These are phyloP conservation scores for Xiphydria camelus DNA, from an alignment of 2,888 invertebrate species.

Conservation along the genomic window DNA sequence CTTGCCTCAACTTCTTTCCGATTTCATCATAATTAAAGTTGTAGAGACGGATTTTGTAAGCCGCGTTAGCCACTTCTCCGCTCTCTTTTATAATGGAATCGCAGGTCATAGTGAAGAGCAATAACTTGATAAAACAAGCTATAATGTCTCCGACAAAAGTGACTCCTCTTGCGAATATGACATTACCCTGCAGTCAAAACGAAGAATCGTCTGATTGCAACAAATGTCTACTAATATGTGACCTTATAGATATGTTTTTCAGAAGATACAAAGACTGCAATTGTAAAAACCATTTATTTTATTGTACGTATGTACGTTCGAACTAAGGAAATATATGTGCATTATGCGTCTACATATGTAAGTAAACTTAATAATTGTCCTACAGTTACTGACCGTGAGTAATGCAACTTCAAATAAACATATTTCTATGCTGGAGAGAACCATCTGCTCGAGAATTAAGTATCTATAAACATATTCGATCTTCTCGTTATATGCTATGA, in stretches of 20 bases:
- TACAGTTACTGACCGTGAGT: background rate
- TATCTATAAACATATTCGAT: slow-evolving; percentile 4
- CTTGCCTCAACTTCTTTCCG: slow-evolving; percentile 13
- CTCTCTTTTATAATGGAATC: slow-evolving; percentile 22
- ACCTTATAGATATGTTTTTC: too few relatives aligned
- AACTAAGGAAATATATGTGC: background rate
- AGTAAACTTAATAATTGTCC: background rate
- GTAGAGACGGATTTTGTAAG: slow-evolving; percentile 16
- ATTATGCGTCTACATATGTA: background rate
- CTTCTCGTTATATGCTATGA: slow-evolving; percentile 22
- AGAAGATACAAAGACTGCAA: too few relatives aligned
- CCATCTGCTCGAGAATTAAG: slow-evolving; percentile 5
- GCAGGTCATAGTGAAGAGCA: slow-evolving; percentile 26
- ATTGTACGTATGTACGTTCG: background rate
- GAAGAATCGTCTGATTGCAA: too few relatives aligned
- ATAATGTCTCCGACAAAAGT: slow-evolving; percentile 16
- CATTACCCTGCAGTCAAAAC: too few relatives aligned
- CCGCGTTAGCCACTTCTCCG: slow-evolving; percentile 7
- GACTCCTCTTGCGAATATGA: slow-evolving; percentile 4
- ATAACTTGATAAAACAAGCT: slow-evolving; percentile 20
- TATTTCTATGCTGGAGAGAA: slow-evolving; percentile 5
- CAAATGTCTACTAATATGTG: too few relatives aligned
- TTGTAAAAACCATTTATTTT: background rate
- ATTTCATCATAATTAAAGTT: background rate
- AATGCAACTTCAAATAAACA: slow-evolving; percentile 6